Evolutionary conservation across 1,140 invertebrate genomes (phyloP).

Genomic region (Lasioglossum baleicum): DNA sequence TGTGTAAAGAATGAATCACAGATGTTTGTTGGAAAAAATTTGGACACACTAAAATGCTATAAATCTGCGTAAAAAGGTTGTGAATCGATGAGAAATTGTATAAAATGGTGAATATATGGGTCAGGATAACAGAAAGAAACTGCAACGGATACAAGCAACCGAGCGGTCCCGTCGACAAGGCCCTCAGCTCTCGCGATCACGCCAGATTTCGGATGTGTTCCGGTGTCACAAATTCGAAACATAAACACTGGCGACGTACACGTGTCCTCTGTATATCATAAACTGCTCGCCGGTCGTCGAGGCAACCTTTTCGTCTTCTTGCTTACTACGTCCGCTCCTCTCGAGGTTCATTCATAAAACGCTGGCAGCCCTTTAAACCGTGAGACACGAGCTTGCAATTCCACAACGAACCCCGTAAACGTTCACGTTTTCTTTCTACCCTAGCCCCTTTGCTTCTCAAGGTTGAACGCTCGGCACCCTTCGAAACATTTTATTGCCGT

Average conservation of each 20-base stretch:
- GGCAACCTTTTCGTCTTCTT: slow-evolving; percentile 47
- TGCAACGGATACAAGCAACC: neutral
- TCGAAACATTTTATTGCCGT: too few species aligned
- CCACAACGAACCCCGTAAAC: neutral
- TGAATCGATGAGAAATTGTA: neutral
- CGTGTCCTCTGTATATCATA: slow-evolving; percentile 62
- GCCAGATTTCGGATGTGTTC: slow-evolving; percentile 39
- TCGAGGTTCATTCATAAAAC: slow-evolving; percentile 55
- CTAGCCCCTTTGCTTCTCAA: neutral
- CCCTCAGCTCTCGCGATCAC: neutral
- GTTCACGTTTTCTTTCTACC: neutral
- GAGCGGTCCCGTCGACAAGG: too few species aligned
- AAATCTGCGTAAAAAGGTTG: neutral
- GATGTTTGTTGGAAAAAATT: too few species aligned
- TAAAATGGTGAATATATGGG: neutral
- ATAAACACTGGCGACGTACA: slow-evolving; percentile 55
- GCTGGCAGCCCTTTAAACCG: slow-evolving; percentile 29
- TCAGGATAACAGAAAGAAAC: neutral
- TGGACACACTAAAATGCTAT: too few species aligned
- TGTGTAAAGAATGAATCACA: too few species aligned
- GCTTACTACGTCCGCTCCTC: slow-evolving; percentile 54
- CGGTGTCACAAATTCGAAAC: slow-evolving; percentile 27
- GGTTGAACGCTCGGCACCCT: neutral
- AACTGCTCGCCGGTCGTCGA: slow-evolving; percentile 40
- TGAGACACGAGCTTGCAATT: neutral